Conservation (phyloP, 2,797 vertebrate genomes). For the Onychomys arenicola region DNA sequence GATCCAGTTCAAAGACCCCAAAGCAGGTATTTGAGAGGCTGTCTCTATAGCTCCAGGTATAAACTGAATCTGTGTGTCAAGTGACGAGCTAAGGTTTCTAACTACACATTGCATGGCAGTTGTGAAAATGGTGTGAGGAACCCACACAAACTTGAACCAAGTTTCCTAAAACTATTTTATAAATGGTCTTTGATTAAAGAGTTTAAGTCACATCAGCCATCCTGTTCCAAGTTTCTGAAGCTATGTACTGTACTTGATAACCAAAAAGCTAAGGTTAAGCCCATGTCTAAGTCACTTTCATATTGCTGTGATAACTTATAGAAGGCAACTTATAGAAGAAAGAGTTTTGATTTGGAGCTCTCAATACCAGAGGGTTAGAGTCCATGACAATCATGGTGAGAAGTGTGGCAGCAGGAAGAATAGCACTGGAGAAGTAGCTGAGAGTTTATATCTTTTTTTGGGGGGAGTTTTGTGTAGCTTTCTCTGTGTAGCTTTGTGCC, state of each 20-base stretch:
- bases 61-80: background rate
- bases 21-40: background rate
- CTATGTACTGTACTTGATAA: background rate
- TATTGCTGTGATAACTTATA: background rate
- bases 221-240: background rate
- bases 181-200: background rate
- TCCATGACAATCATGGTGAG: background rate
- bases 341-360: background rate
- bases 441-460: background rate
- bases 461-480: no score
- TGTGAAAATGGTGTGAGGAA: fast-evolving
- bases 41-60: fast-evolving
- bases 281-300: background rate
- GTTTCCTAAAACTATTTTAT: constrained; percentile 10
- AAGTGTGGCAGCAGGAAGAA: background rate
- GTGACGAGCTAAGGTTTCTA: background rate
- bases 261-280: background rate
- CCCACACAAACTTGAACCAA: background rate
- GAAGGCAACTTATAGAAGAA: background rate
- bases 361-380: background rate
- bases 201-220: background rate
- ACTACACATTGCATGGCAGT: background rate
- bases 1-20: background rate
- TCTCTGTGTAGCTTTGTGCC: no score
- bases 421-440: background rate